Percentiles rank a stretch among this genome's conserved stretches.
Evolutionary conservation across 1,140 invertebrate genomes (phyloP).

Genomic region (Euwallacea similis): DNA sequence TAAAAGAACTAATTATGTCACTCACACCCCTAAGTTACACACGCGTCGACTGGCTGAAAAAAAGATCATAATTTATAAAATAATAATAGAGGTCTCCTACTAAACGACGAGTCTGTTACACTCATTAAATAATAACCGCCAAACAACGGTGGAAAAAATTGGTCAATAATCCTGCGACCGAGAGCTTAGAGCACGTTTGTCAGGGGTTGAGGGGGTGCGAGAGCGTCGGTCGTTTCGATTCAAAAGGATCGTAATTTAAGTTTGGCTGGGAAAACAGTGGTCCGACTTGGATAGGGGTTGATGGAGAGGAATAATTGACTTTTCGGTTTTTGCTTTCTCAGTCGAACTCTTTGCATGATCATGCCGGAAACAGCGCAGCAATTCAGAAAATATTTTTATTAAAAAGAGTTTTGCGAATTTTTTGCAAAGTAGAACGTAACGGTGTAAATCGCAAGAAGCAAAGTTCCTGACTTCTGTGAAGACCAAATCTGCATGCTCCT

Average conservation of each 20-base stretch:
- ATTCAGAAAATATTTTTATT: too few relatives aligned
- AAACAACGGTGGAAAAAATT: conserved; percentile 29
- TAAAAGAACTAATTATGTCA: conserved; percentile 6
- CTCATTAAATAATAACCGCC: conserved; percentile 36
- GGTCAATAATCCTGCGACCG: conserved; percentile 32
- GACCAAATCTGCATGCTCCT: too few relatives aligned
- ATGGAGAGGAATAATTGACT: too few relatives aligned
- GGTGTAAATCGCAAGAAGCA: too few relatives aligned
- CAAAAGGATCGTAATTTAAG: neutral
- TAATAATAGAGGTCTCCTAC: conserved; percentile 31
- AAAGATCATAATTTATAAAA: conserved; percentile 34
- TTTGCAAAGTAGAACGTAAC: too few relatives aligned
- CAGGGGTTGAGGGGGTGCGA: conserved; percentile 8
- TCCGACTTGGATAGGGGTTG: too few relatives aligned
- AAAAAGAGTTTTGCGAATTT: too few relatives aligned
- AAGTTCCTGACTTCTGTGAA: too few relatives aligned
- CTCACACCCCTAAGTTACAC: conserved; percentile 6
- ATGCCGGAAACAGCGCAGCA: too few relatives aligned
- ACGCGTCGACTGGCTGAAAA: conserved; percentile 21
- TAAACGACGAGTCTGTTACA: conserved; percentile 29
- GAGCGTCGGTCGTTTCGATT: conserved; percentile 2
- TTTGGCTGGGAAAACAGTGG: neutral
- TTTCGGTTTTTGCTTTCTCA: too few relatives aligned
- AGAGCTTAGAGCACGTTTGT: conserved; percentile 27
- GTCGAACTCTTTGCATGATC: neutral